phyloP scores from a whole-genome alignment of 1,140 invertebrate species.

The Anastrepha obliqua region DNA sequence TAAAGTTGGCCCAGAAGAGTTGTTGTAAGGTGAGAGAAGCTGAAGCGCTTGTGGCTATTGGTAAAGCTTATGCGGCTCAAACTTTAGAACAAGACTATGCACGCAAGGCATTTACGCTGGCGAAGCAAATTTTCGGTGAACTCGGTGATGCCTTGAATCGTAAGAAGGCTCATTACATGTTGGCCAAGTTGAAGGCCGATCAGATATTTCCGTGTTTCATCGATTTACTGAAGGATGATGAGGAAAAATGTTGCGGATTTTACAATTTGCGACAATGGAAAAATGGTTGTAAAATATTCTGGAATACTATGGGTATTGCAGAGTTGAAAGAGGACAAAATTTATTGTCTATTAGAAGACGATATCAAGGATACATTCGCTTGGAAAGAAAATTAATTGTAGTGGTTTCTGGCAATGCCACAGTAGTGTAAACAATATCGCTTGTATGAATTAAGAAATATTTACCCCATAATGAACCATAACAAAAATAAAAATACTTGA shows the following conservation, averaged over 20 bases:
- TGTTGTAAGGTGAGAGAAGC: conserved; percentile 61
- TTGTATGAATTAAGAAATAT: too few relatives aligned
- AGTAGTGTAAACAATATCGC: too few relatives aligned
- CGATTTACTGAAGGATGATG: conserved; percentile 68
- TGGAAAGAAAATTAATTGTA: background rate
- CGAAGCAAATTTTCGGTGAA: conserved; percentile 68
- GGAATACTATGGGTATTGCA: conserved; percentile 61
- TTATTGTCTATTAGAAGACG: conserved; percentile 63
- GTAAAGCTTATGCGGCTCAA: conserved; percentile 66
- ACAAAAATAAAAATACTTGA: too few relatives aligned
- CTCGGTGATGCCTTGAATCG: conserved; percentile 64
- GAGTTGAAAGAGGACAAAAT: conserved; percentile 63
- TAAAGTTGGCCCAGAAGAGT: conserved; percentile 59
- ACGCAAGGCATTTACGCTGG: conserved; percentile 66
- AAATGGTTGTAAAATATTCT: conserved; percentile 68
- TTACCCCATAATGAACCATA: too few relatives aligned
- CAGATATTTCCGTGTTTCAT: conserved; percentile 68
- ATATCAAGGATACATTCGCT: conserved; percentile 24
- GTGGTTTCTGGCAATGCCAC: too few relatives aligned
- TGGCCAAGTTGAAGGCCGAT: conserved; percentile 68
- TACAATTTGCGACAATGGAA: conserved; percentile 70
- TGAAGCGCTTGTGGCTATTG: conserved; percentile 62
- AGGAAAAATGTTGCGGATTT: conserved; percentile 64
- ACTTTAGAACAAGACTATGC: conserved; percentile 61
- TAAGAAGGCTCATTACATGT: conserved; percentile 65